A percentile compares a stretch with the other conserved stretches of the same genome.
phyloP scores from a whole-genome alignment of 2,797 vertebrate species.

The Anas georgica region DNA sequence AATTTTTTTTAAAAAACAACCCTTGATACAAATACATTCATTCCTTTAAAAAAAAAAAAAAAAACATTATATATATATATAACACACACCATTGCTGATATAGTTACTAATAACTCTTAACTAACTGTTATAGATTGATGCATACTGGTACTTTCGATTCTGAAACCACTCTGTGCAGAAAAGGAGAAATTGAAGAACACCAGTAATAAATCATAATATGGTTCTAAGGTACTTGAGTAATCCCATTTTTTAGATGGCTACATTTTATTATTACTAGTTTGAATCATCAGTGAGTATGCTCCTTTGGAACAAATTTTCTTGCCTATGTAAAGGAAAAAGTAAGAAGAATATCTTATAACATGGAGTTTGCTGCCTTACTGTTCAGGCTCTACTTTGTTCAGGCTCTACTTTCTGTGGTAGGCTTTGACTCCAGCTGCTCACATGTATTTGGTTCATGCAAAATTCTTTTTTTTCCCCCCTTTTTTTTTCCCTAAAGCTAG shows the following conservation, averaged over 20 bases:
- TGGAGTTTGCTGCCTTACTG: neutral
- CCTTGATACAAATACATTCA: neutral
- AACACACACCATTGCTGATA: neutral
- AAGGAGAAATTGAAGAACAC: neutral
- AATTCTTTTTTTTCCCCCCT: neutral
- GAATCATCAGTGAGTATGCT: neutral
- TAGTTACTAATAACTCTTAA: neutral
- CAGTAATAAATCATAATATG: neutral
- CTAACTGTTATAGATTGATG: neutral
- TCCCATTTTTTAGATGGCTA: neutral
- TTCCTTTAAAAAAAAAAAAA: neutral
- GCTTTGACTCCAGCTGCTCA: neutral
- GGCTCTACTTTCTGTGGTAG: neutral
- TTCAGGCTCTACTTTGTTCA: neutral
- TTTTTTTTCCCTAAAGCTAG: neutral
- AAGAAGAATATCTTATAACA: neutral
- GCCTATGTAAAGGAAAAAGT: neutral
- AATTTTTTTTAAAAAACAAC: neutral
- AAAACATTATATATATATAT: neutral
- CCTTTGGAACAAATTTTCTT: neutral
- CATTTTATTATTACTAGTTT: neutral
- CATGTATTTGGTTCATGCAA: neutral
- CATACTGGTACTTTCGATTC: conserved; percentile 31
- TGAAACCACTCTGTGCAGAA: neutral
- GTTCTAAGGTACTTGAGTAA: neutral